Evolutionary conservation across 1,140 invertebrate species (phyloP).

Genomic region (Homalodisca vitripennis): DNA sequence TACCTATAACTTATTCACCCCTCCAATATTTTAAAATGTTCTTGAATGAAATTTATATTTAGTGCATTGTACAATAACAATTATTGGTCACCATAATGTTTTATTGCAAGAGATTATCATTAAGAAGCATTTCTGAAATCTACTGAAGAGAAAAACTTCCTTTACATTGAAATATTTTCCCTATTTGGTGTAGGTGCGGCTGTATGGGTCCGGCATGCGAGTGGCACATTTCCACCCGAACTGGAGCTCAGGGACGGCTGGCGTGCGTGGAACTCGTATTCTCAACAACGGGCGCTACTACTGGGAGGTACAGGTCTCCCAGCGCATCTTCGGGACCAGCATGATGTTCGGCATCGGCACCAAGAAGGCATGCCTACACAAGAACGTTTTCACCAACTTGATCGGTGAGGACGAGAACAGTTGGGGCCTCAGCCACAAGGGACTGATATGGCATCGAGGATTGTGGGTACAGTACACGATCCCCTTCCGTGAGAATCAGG

Average conservation of each 20-base stretch:
- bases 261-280: constrained; percentile 60
- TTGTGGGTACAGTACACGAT: constrained; percentile 60
- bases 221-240: constrained; percentile 69
- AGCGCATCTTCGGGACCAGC: constrained; percentile 70
- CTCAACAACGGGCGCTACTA: constrained; percentile 62
- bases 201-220: constrained; percentile 43
- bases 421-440: constrained; percentile 75
- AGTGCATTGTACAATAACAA: too few species aligned
- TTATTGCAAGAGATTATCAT: too few species aligned
- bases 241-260: constrained; percentile 74
- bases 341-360: constrained; percentile 79
- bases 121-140: too few species aligned
- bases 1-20: too few species aligned
- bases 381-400: constrained; percentile 66
- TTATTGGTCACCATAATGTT: too few species aligned
- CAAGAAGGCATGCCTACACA: constrained; percentile 59
- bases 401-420: constrained; percentile 67
- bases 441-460: constrained; percentile 67
- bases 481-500: constrained; percentile 67
- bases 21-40: too few species aligned
- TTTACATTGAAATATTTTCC: too few species aligned
- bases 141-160: too few species aligned
- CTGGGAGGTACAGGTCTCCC: constrained; percentile 58
- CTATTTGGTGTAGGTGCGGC: not conserved
- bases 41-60: too few species aligned